Conservation (phyloP, 2,888 invertebrate species). For the Dryobotodes eremita region DNA sequence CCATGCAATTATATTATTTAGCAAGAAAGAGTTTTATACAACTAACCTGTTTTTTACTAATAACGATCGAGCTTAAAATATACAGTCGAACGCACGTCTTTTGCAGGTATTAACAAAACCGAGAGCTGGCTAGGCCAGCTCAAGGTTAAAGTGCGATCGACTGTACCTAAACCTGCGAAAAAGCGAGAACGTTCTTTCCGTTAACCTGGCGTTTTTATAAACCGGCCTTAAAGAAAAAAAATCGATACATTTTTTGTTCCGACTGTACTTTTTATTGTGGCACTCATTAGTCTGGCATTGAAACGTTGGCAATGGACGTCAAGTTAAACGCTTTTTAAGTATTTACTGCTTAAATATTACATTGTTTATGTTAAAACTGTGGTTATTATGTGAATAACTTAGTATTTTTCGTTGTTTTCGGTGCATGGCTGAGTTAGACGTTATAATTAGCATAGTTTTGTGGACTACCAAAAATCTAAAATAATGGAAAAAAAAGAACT, state of each 20-base stretch:
- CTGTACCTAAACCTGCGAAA: not conserved
- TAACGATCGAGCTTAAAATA: not conserved
- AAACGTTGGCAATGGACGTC: slow-evolving; percentile 58
- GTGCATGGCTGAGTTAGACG: not conserved
- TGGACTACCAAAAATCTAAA: not conserved
- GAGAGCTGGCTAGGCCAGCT: not conserved
- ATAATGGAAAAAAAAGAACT: too few relatives aligned
- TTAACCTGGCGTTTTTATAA: slow-evolving; percentile 38
- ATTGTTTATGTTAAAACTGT: slow-evolving; percentile 34
- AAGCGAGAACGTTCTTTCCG: slow-evolving; percentile 35
- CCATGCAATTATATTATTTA: not conserved
- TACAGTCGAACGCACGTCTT: not conserved
- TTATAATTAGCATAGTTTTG: not conserved
- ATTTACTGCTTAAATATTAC: slow-evolving; percentile 38
- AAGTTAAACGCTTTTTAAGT: slow-evolving; percentile 57
- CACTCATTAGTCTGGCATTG: slow-evolving; percentile 62
- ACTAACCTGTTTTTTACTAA: too few relatives aligned
- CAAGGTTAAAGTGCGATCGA: not conserved
- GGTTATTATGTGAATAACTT: slow-evolving; percentile 26
- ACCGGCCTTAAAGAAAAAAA: slow-evolving; percentile 52
- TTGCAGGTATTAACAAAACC: not conserved
- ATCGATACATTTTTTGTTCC: slow-evolving; percentile 52
- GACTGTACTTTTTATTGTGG: slow-evolving; percentile 63
- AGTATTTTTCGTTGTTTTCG: not conserved
- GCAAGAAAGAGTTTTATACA: not conserved